A percentile compares a stretch with the other conserved stretches of the same genome.
Conservation (phyloP, 2,888 invertebrate genomes). For the Morpho achilles region DNA sequence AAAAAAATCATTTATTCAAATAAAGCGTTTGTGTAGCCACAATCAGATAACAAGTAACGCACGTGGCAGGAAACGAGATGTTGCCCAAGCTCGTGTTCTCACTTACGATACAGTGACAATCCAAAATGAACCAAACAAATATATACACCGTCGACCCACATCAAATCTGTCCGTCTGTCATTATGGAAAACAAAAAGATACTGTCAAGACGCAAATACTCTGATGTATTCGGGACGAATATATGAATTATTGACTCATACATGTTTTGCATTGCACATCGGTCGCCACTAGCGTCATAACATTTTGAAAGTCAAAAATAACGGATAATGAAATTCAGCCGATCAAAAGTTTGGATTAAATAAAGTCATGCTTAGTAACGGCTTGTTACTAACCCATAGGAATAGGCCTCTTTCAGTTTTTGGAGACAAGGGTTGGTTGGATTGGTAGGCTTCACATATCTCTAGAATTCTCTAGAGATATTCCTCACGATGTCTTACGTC, state of each 20-base stretch:
- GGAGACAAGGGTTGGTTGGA: too few relatives aligned
- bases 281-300: conserved; percentile 25
- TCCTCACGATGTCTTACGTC: too few relatives aligned
- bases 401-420: too few relatives aligned
- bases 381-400: too few relatives aligned
- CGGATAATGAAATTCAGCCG: conserved; percentile 15
- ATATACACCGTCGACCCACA: conserved; percentile 55
- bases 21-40: conserved; percentile 31
- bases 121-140: conserved; percentile 44
- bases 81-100: conserved; percentile 40
- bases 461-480: too few relatives aligned
- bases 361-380: too few relatives aligned
- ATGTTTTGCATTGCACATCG: conserved; percentile 47
- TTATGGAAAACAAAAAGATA: conserved; percentile 39
- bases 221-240: conserved; percentile 40
- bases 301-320: conserved; percentile 31
- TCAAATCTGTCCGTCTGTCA: conserved; percentile 46
- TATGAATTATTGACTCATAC: conserved; percentile 34
- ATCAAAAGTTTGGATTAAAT: too few relatives aligned
- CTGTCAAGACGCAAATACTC: conserved; percentile 28
- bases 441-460: conserved; percentile 3
- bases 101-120: conserved; percentile 49
- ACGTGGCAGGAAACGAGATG: conserved; percentile 35
- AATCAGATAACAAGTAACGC: conserved; percentile 36
- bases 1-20: conserved; percentile 43